Evolutionary conservation across 2,797 vertebrate genomes (phyloP).

Genomic region (Hafferia zeledoni): DNA sequence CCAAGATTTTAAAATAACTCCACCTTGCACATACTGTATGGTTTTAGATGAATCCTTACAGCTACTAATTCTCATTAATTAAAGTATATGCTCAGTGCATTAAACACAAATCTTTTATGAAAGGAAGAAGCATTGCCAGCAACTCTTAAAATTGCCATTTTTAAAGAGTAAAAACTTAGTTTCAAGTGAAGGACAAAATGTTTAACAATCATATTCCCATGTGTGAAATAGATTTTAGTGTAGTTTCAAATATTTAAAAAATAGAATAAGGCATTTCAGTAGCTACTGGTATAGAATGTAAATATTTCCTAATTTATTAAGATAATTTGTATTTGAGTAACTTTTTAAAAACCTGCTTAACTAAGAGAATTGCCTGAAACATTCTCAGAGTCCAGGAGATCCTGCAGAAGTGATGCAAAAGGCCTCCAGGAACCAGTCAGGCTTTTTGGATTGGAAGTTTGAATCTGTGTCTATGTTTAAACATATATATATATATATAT

Average conservation of each 20-base stretch:
- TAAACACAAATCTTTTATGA: neutral
- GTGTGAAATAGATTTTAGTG: neutral
- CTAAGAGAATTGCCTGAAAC: neutral
- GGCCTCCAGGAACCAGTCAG: neutral
- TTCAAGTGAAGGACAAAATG: neutral
- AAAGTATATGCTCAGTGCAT: fast-evolving
- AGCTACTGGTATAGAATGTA: neutral
- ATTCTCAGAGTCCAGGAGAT: neutral
- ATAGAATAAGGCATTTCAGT: neutral
- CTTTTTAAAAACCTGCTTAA: neutral
- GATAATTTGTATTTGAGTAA: neutral
- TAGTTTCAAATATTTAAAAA: neutral
- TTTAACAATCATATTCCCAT: neutral
- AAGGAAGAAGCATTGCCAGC: neutral
- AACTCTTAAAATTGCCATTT: neutral
- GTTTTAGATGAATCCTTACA: neutral
- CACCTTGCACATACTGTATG: fast-evolving
- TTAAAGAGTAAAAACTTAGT: neutral
- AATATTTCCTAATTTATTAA: neutral
- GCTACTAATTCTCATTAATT: neutral
- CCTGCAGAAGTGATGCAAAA: neutral
- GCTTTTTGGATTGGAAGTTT: neutral
- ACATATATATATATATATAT: neutral
- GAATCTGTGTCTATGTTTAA: no score
- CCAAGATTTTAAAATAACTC: neutral